These are phyloP conservation scores for Cephus nigrinus DNA, from an alignment of 2,888 invertebrate species.

Conservation along the genomic window DNA sequence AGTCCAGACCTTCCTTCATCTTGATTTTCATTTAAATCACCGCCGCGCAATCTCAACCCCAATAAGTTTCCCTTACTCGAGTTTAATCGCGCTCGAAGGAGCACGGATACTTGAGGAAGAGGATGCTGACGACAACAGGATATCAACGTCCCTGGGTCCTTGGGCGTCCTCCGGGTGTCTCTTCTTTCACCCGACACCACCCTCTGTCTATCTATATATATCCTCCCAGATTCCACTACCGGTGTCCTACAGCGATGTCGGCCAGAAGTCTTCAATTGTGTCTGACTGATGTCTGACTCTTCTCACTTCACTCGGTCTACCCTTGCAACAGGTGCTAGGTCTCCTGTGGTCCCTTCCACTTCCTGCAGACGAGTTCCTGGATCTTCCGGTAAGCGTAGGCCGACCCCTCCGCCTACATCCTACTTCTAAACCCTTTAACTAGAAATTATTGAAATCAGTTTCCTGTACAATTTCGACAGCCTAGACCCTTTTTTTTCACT, in stretches of 20 bases:
- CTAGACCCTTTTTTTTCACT: background rate
- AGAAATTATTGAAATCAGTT: background rate
- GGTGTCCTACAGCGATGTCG: background rate
- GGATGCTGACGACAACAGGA: background rate
- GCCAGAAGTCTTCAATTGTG: background rate
- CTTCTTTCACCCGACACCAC: background rate
- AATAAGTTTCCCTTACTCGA: background rate
- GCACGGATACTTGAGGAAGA: background rate
- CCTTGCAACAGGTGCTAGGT: background rate
- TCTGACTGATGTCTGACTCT: background rate
- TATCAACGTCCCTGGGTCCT: background rate
- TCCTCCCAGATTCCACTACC: background rate
- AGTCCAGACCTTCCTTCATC: conserved; percentile 19
- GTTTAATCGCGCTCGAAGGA: background rate
- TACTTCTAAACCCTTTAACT: background rate
- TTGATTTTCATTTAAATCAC: conserved; percentile 3
- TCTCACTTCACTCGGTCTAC: background rate
- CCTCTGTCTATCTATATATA: background rate
- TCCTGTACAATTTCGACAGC: background rate
- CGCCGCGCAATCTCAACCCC: background rate
- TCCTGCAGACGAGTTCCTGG: background rate
- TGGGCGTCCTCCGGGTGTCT: background rate
- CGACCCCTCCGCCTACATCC: background rate
- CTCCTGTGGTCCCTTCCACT: background rate
- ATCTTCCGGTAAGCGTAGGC: background rate